Evolutionary conservation across 2,797 vertebrate genomes (phyloP).

Genomic region (Lutjanus campechanus): DNA sequence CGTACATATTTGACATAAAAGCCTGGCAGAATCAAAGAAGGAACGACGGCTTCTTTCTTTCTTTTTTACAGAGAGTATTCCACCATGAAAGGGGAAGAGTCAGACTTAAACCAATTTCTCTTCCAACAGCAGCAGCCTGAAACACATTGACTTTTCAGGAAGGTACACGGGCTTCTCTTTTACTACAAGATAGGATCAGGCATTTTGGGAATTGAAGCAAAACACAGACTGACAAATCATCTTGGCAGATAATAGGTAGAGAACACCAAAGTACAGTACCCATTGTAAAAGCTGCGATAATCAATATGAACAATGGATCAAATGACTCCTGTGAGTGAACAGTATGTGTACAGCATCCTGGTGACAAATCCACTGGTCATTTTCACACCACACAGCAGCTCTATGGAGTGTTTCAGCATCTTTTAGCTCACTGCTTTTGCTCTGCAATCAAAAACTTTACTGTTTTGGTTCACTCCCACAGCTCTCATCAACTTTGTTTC

Average conservation of each 20-base stretch:
- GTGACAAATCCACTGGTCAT: constrained; percentile 2
- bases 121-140: constrained; percentile 27
- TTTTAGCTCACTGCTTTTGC: neutral
- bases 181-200: constrained; percentile 7
- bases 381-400: neutral
- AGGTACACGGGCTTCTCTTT: neutral
- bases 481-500: neutral
- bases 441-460: neutral
- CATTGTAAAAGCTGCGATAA: constrained; percentile 20
- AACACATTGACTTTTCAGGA: constrained; percentile 14
- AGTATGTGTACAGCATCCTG: too few relatives aligned
- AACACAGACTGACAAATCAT: constrained; percentile 17
- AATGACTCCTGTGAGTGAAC: neutral
- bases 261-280: neutral
- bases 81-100: constrained; percentile 30
- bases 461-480: neutral
- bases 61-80: constrained; percentile 11
- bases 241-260: constrained; percentile 8
- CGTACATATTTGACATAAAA: constrained; percentile 57
- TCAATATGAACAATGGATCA: neutral
- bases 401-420: neutral
- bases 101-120: constrained; percentile 21
- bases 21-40: constrained; percentile 50
- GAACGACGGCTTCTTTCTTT: constrained; percentile 15
- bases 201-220: constrained; percentile 5